Evolutionary conservation across 2,113 vertebrate genomes (phyloP).

Genomic region (Zosterops hypoxanthus): DNA sequence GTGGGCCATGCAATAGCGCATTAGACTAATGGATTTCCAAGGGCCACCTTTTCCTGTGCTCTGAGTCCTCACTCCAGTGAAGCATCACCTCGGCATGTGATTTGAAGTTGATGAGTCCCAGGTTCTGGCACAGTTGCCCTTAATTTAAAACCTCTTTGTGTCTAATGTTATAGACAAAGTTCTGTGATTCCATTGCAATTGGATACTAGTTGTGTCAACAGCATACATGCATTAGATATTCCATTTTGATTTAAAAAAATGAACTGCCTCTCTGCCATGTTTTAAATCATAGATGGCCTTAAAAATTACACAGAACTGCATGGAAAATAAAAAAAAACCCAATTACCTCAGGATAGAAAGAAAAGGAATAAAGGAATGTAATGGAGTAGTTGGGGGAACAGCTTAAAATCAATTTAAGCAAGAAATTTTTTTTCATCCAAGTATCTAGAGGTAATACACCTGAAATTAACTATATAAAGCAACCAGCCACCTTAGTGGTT

Average conservation of each 20-base stretch:
- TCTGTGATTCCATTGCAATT: not conserved
- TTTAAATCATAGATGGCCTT: not conserved
- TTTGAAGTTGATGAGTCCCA: not conserved
- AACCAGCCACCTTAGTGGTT: not conserved
- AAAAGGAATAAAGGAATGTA: not conserved
- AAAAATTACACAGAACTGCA: not conserved
- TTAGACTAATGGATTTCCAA: not conserved
- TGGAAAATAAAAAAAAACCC: not conserved
- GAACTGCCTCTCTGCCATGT: not conserved
- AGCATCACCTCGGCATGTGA: not conserved
- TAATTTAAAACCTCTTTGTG: not conserved
- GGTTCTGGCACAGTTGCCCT: not conserved
- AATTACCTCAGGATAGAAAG: not conserved
- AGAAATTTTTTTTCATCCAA: not conserved
- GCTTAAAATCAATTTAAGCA: not conserved
- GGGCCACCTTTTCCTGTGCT: not conserved
- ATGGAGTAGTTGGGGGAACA: not conserved
- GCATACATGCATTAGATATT: not conserved
- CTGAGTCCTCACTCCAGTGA: not conserved
- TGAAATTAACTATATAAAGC: not conserved
- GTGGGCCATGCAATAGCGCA: not conserved
- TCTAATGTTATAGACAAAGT: not conserved
- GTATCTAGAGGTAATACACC: not conserved
- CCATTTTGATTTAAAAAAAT: not conserved
- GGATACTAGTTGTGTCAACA: not conserved